Base-by-base conservation (phyloP, 2,797 vertebrate genomes). In the Acrossocheilus wenchowensis region DNA sequence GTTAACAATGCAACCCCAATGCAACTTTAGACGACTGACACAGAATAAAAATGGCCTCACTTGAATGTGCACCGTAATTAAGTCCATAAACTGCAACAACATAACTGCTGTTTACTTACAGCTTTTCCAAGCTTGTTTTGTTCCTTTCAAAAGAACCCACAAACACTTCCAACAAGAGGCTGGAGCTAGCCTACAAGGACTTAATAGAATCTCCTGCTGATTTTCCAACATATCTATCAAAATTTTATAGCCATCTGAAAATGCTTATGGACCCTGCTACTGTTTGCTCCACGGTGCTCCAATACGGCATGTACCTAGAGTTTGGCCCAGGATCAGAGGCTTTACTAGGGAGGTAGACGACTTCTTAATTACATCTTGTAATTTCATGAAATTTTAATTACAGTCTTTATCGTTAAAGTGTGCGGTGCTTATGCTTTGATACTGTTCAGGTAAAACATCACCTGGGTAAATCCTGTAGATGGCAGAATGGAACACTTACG, bases 281-380 rank as follows among this genome's bases (percentile, higher is more conserved):
- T 39, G 78, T 83, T 83, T 57, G 12, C 68, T 66, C 41, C 21
- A 50, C 23, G 50, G 36, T 78, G 69, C 34, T 45, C 17, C 36
- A 68, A 86, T 74, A 52, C 88, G 85, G 90, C 77, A 87, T 83
- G 87, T 86, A 89, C 90, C 91, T 86, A 86, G 87, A 87, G 84
- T 83, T 91, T 93, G 93, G 93, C 92, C 52, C 23, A 75, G 86
- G 90, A 94, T 94, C 92, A 93, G 90, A 94, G 90, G n/a, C 14
- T 60, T 69, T 2, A 57, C 45, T 43, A 69, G 34, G 86, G 84
- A 30, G 75, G 82, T 74, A 79, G 80, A 72, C 54, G 15, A 78
- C 41, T 62, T 52, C 78, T 81, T 87, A 85, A 82, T 84, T 78
- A 69, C 90, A 88, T 87, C 90, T 84, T 90, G 92, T 87, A 90